A percentile compares a stretch with the other conserved stretches of the same genome.
These are phyloP conservation scores for Polydrusus tereticollis DNA, from an alignment of 2,888 invertebrate species.

Conservation along the genomic window DNA sequence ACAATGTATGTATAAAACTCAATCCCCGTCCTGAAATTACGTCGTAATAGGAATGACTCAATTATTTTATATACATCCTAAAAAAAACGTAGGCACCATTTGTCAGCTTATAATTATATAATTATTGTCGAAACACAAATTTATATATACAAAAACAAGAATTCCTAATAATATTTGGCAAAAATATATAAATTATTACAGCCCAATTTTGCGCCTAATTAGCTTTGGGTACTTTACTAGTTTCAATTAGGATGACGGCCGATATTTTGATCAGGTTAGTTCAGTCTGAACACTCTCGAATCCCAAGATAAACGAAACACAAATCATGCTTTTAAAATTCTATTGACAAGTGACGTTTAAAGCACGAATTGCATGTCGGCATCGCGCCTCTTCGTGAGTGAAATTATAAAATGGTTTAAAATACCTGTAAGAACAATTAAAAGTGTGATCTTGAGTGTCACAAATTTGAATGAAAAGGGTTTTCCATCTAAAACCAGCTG, in stretches of 20 bases:
- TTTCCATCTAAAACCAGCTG: no score
- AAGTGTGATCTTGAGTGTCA: no score
- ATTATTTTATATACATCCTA: constrained; percentile 14
- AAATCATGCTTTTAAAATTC: no score
- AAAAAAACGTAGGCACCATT: constrained; percentile 41
- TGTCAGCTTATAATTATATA: constrained; percentile 35
- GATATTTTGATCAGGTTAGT: no score
- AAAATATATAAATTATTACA: constrained; percentile 4
- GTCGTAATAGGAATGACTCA: constrained; percentile 11
- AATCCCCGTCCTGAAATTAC: constrained; percentile 17
- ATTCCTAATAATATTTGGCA: constrained; percentile 5
- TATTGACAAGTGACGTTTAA: no score
- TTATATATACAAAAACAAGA: neutral
- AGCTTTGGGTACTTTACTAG: neutral
- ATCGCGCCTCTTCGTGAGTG: no score
- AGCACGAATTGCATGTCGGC: no score
- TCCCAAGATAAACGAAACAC: no score
- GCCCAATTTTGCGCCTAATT: neutral
- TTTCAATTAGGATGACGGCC: neutral
- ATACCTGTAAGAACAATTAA: no score
- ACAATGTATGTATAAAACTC: constrained; percentile 22
- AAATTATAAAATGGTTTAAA: no score
- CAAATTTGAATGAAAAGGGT: no score
- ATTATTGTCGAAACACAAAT: constrained; percentile 13
- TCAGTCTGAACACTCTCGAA: no score